Conservation (phyloP, 2,113 vertebrate genomes). For the Ellobius talpinus region DNA sequence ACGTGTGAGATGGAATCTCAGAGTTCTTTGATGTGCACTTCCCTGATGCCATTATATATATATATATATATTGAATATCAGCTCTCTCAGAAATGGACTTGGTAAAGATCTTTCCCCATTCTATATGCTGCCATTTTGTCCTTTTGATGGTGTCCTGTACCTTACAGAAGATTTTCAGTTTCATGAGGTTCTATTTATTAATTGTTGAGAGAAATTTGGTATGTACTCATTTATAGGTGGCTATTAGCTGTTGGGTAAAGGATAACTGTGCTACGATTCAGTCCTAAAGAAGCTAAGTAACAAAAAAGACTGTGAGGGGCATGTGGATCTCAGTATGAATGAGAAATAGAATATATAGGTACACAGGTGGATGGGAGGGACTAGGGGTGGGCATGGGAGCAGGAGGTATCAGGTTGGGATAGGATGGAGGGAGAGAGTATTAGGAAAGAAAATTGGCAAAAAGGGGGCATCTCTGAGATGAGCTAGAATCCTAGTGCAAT, state of each 20-base stretch:
- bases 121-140: no score
- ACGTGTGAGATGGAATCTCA: neutral
- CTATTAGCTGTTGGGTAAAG: neutral
- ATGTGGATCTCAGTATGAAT: neutral
- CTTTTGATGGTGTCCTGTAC: neutral
- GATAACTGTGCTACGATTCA: neutral
- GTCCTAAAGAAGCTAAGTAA: neutral
- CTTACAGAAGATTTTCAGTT: neutral
- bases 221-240: neutral
- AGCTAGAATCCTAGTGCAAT: neutral
- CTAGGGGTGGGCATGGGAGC: neutral
- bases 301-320: neutral
- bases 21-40: neutral
- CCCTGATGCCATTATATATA: no score
- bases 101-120: neutral
- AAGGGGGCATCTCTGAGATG: neutral
- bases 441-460: neutral
- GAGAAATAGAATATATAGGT: neutral
- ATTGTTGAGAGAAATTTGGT: neutral
- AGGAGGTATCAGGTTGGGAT: neutral
- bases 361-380: no score
- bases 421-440: neutral
- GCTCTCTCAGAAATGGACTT: neutral
- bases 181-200: neutral
- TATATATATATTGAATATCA: neutral